Evolutionary conservation across 1,140 invertebrate species (phyloP).

Genomic region (Ceratoteleas bidentatus): DNA sequence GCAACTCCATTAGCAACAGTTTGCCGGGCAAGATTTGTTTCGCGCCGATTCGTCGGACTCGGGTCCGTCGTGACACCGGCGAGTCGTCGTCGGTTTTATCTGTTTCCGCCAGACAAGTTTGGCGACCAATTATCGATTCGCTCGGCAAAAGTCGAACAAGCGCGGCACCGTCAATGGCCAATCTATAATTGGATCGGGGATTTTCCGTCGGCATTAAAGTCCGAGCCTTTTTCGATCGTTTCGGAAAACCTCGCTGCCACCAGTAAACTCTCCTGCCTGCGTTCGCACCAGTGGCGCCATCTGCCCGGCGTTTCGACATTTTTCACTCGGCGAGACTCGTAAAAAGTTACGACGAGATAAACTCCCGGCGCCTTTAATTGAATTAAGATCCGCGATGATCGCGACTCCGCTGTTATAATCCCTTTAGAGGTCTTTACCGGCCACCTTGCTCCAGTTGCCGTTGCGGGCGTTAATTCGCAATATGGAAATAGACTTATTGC

Average conservation of each 20-base stretch:
- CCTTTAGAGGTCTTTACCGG: constrained; percentile 50
- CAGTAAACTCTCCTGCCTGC: too few relatives aligned
- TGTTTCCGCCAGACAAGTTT: constrained; percentile 49
- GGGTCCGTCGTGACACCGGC: constrained; percentile 33
- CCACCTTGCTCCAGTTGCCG: constrained; percentile 51
- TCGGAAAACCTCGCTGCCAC: not conserved
- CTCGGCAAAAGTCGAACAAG: constrained; percentile 33
- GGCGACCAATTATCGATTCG: constrained; percentile 56
- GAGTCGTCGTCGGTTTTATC: constrained; percentile 38
- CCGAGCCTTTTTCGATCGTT: constrained; percentile 16
- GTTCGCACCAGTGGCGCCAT: constrained; percentile 30
- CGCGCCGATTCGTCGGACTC: constrained; percentile 22
- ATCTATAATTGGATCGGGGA: constrained; percentile 49
- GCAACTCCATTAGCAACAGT: constrained; percentile 41
- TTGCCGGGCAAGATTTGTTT: constrained; percentile 33
- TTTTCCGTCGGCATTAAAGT: constrained; percentile 18
- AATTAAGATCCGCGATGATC: constrained; percentile 50
- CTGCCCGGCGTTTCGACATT: constrained; percentile 60
- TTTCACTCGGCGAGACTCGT: not conserved
- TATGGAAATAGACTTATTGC: too few relatives aligned
- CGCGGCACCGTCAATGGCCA: constrained; percentile 24
- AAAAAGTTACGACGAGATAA: constrained; percentile 34
- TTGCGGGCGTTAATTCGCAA: constrained; percentile 52
- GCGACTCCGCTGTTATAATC: constrained; percentile 48
- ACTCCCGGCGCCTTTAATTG: constrained; percentile 36